Conservation (phyloP, 2,888 invertebrate species). For the Resseliella maxima region DNA sequence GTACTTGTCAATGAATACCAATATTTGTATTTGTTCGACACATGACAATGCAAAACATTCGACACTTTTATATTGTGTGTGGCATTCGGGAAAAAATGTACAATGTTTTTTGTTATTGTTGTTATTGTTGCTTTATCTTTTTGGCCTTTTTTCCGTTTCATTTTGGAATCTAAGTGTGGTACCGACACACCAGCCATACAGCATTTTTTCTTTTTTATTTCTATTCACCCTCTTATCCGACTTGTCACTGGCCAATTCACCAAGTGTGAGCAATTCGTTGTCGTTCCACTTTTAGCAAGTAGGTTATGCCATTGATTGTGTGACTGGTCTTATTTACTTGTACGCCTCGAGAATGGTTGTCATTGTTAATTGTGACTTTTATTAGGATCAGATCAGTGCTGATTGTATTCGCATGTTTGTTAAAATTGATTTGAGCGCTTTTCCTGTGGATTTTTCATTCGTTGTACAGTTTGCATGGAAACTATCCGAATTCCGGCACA, state of each 20-base stretch:
- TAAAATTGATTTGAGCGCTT: not conserved
- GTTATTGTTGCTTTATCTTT: not conserved
- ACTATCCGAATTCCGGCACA: constrained; percentile 1
- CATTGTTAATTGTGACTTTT: constrained; percentile 48
- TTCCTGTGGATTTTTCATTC: not conserved
- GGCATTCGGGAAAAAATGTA: constrained; percentile 25
- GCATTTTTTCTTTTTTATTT: not conserved
- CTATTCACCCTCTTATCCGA: not conserved
- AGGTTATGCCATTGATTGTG: not conserved
- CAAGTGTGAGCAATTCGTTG: not conserved
- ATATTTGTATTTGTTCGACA: constrained; percentile 46
- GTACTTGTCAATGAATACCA: constrained; percentile 43
- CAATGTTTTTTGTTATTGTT: not conserved
- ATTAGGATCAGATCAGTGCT: constrained; percentile 8
- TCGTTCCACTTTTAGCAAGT: not conserved
- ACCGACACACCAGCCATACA: not conserved
- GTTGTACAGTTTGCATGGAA: not conserved
- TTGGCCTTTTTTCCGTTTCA: not conserved
- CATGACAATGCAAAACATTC: constrained; percentile 43
- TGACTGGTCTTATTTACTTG: not conserved
- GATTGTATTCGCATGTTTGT: not conserved
- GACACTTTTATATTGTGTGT: constrained; percentile 9
- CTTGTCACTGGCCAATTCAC: not conserved
- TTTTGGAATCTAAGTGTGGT: not conserved
- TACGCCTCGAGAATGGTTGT: not conserved